Base-by-base conservation (phyloP, 1,140 invertebrate genomes). In the Platorchestia sp. region DNA sequence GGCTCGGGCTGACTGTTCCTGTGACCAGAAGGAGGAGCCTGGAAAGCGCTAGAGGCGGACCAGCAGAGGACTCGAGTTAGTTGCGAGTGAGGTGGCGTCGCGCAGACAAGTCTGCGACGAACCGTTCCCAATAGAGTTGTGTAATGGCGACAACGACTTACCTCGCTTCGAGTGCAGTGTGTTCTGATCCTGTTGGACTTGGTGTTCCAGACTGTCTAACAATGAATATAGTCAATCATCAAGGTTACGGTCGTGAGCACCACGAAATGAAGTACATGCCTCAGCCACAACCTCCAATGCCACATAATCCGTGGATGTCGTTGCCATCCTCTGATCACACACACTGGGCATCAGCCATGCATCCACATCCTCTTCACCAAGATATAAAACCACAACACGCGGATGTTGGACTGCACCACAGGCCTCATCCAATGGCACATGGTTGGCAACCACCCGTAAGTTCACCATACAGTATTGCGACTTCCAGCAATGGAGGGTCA, bases 191-290 rank as follows among this genome's bases (percentile, higher is more conserved):
- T 95, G 96, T 96, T 95, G 96, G 96, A 96, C 91, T 93, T 93
- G 91, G 91, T 93, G 96, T 96, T 95, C 95, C 96, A 96, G 96
- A 96, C 96, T 96, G 96, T 96, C 96, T 96, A 95, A 95, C 96
- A 95, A 96, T 96, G 96, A 96, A 96, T 95, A 96, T 96, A 96
- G 96, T 96, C 87, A 96, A 96, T 96, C 95, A 96, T 95, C 96
- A 96, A 91, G 96, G 96, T 93, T 96, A 96, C 95, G 96, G 96
- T 95, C 96, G 96, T 90, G 96, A 96, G 45, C 96, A 96, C 95
- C 98, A 98, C 96, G 99, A 99, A 97, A 99, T 99, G 98, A 99
- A 99, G 97, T 99, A 99, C 97, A 98, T 99, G 98, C 98, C 98
- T 95, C 98, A 98, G 96, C 98, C 98, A 93, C 98, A 98, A 97